These are phyloP conservation scores for Orthosia gothica DNA, from an alignment of 2,888 invertebrate species.

Conservation along the genomic window DNA sequence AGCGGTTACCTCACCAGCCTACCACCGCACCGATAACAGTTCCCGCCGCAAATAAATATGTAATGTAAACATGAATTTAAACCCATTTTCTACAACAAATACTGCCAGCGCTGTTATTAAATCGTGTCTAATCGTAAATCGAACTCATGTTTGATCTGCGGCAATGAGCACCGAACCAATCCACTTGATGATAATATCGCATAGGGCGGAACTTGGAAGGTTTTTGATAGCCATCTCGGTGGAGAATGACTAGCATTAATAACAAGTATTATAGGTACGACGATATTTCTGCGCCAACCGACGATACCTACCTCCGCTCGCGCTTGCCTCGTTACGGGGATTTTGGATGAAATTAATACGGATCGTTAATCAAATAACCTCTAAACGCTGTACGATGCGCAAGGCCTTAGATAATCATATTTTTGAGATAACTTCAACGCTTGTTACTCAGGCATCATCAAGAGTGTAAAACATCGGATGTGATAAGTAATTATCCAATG, in stretches of 20 bases:
- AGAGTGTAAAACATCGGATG: constrained; percentile 21
- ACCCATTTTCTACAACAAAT: constrained; percentile 48
- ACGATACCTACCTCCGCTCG: constrained; percentile 72
- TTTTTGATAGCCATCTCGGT: constrained; percentile 67
- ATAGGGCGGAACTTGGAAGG: constrained; percentile 49
- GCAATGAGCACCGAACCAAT: constrained; percentile 44
- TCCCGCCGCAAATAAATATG: constrained; percentile 54
- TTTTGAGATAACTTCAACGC: constrained; percentile 69
- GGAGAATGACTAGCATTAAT: constrained; percentile 80
- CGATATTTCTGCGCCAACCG: constrained; percentile 73
- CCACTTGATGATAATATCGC: constrained; percentile 57
- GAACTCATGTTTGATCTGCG: constrained; percentile 45
- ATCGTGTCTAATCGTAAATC: constrained; percentile 46
- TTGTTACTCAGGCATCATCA: constrained; percentile 34
- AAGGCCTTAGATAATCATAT: constrained; percentile 76
- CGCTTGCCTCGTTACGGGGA: constrained; percentile 80
- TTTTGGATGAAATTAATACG: constrained; percentile 85
- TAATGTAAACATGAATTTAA: constrained; percentile 64
- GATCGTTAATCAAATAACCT: constrained; percentile 84
- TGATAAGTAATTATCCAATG: constrained; percentile 23
- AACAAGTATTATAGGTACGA: constrained; percentile 75
- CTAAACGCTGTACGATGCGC: constrained; percentile 76
- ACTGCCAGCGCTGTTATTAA: constrained; percentile 49
- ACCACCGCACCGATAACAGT: constrained; percentile 40
- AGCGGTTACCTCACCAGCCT: constrained; percentile 57